These are phyloP conservation scores for Gopherus evgoodei DNA, from an alignment of 2,113 vertebrate genomes.

Conservation along the genomic window DNA sequence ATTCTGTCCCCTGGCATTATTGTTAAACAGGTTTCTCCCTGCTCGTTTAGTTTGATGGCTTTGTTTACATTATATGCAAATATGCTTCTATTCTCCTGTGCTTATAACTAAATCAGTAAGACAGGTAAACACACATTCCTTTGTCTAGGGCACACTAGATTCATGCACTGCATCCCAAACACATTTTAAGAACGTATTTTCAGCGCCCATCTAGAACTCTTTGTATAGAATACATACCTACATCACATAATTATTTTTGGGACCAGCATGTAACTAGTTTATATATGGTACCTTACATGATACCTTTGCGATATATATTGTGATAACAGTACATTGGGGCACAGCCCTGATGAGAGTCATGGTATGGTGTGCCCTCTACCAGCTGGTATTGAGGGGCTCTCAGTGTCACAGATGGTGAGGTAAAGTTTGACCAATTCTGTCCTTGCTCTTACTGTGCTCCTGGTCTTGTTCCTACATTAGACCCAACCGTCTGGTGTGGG, in stretches of 20 bases:
- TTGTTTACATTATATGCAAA: not conserved
- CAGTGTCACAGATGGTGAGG: not conserved
- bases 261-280: not conserved
- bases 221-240: not conserved
- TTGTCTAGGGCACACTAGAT: not conserved
- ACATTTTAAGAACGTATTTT: not conserved
- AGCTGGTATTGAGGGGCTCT: not conserved
- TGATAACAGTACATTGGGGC: not conserved
- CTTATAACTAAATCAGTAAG: not conserved
- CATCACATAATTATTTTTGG: not conserved
- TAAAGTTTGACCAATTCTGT: not conserved
- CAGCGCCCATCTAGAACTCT: not conserved
- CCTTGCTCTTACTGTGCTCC: not conserved
- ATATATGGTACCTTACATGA: not conserved
- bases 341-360: not conserved
- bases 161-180: not conserved
- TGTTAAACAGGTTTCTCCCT: not conserved
- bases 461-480: not conserved
- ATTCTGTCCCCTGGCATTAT: not conserved
- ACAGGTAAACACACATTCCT: not conserved
- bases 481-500: not conserved
- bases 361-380: not conserved
- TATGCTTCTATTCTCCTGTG: not conserved
- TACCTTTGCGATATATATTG: not conserved
- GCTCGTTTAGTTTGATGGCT: not conserved